Evolutionary conservation across 2,888 invertebrate species (phyloP), one percentile per base, ranked within the genome.

Genomic region (Lepidocyrtinus sp.): DNA sequence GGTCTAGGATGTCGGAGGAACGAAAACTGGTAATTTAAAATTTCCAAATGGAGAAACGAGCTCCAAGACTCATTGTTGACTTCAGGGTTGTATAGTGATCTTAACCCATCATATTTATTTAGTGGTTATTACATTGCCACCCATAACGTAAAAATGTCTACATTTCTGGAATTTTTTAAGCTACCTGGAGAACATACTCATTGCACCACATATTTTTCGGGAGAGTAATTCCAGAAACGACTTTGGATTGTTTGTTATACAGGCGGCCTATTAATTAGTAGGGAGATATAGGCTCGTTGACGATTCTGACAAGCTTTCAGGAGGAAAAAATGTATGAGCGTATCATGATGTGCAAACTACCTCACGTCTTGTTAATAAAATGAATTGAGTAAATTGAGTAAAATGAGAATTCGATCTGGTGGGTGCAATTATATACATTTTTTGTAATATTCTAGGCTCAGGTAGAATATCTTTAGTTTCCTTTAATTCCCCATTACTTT

Each of bases 91-190:
- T n/a, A n/a, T n/a, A n/a, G n/a, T 72, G 72, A 72, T 79, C 68
- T 79, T 62, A 17, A n/a, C 3, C 19, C 3, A 59, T 21, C 22
- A 59, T n/a, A n/a, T n/a, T n/a, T n/a, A n/a, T 50, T 2, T 12
- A 50, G 50, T 55, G n/a, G 17, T 2, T 55, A 7, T 17, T n/a
- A 55, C 15, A n/a, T 17, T 70, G 59, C 76, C 76, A 77, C 76
- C 76, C 76, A 77, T 71, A 77, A 71, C 59, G 24, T 22, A 15
- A 21, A 65, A 72, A 72, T 46, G 45, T 15, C 25, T 3, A 59
- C 19, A 59, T 59, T 59, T 59, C 21, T 59, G 59, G 59, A 59
- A 55, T 55, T 68, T 55, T 68, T 24, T 24, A 1, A 27, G 15
- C 46, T 45, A 45, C 15, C 21, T 59, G 12, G 36, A n/a, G n/a